Base-by-base conservation (phyloP, 1,140 invertebrate genomes). In the Aricia agestis region DNA sequence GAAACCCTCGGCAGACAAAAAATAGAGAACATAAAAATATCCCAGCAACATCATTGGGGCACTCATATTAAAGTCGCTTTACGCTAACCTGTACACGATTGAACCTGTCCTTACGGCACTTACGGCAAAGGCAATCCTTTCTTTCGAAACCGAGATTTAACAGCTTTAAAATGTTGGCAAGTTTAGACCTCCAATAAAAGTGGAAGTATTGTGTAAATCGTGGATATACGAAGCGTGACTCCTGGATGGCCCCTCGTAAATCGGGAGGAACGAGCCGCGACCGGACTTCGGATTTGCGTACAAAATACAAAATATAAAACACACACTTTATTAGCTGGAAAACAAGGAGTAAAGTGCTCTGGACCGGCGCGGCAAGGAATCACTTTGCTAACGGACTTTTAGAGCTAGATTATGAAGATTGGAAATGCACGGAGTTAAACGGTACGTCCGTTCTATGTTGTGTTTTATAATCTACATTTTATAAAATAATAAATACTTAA, bases 191-290 rank as follows among this genome's bases (percentile, higher is more conserved):
- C 19, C 17, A 19, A 63, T 11, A 63, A 63, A 63, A 63, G 59
- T 63, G 9, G 59, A 63, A 63, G 10, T 63, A 63, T 63, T 63
- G 18, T 63, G 19, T 25, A 25, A 63, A 63, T 63, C 58, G 18
- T 63, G 66, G 67, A 68, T 72, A 68, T 68, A 68, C 59, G 71
- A 68, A 68, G 58, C 66, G 71, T 68, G 67, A 68, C 71, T 72
- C 59, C 66, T 32, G 66, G 67, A 52, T 72, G 19, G 57, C 67
- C 36, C 25, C 45, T 41, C 71, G 67, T 72, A 72, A 72, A 72
- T 72, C 45, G 57, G 67, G 66, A 72, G 57, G 36, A 72, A 41
- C 57, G 42, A 45, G 41, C 71, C 67, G 66, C 71, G 67, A 68
- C 67, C 71, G 67, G 36, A 10, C 65, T 52, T 68, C 36, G 36